These are phyloP conservation scores for Sitophilus oryzae DNA, from an alignment of 1,140 invertebrate genomes.

Conservation along the genomic window DNA sequence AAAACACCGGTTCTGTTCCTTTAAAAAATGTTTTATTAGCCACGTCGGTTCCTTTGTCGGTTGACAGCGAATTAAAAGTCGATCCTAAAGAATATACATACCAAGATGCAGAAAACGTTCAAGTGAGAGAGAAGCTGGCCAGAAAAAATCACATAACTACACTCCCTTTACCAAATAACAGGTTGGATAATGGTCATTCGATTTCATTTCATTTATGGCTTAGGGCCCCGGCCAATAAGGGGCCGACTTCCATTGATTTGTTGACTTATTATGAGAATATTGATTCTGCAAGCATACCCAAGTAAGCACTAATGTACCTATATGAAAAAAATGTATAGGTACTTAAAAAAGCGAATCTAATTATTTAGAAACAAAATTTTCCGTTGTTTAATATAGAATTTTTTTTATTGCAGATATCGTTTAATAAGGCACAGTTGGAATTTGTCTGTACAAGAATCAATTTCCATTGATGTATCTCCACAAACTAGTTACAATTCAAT, in stretches of 20 bases:
- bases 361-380: not conserved
- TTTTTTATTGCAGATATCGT: constrained; percentile 51
- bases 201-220: constrained; percentile 61
- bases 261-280: constrained; percentile 68
- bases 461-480: constrained; percentile 54
- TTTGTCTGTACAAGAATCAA: constrained; percentile 61
- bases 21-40: constrained; percentile 61
- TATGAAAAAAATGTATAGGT: constrained; percentile 5
- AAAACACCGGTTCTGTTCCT: constrained; percentile 61
- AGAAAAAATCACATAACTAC: constrained; percentile 49
- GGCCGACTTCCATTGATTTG: constrained; percentile 58
- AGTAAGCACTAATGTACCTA: constrained; percentile 35
- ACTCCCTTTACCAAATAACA: constrained; percentile 44
- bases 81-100: constrained; percentile 31
- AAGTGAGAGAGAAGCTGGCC: constrained; percentile 46
- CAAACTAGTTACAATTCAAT: constrained; percentile 48
- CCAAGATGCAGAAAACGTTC: constrained; percentile 38
- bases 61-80: constrained; percentile 34
- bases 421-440: constrained; percentile 63
- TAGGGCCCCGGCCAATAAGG: constrained; percentile 58
- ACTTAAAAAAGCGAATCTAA: too few species aligned
- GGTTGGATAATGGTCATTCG: constrained; percentile 52
- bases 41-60: constrained; percentile 62
- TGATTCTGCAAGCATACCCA: constrained; percentile 44
- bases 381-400: not conserved